These are phyloP conservation scores for Ondatra zibethicus DNA, from an alignment of 2,113 vertebrate genomes.

Conservation along the genomic window DNA sequence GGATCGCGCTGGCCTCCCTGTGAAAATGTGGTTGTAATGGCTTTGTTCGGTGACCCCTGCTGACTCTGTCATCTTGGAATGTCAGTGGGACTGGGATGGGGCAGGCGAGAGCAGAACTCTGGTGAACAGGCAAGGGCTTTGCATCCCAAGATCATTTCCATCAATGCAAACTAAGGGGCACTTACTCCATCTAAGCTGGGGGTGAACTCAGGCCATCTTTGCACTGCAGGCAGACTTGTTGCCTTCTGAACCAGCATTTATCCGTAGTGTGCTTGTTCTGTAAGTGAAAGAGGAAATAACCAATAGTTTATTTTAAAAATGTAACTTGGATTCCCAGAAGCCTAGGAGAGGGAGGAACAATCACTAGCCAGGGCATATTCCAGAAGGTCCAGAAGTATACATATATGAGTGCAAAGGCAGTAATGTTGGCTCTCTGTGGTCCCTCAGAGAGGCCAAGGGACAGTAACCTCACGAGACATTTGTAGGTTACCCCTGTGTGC, in stretches of 20 bases:
- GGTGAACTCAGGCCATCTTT: background rate
- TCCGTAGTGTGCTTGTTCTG: background rate
- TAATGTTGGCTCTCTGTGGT: background rate
- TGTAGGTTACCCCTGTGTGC: background rate
- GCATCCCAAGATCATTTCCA: background rate
- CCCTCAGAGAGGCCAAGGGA: background rate
- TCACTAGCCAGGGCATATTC: conserved; percentile 26
- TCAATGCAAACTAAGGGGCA: background rate
- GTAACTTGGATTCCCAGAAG: conserved; percentile 14
- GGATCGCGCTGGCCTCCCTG: background rate
- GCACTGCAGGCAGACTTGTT: background rate
- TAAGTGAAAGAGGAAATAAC: conserved; percentile 13
- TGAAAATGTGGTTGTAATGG: background rate
- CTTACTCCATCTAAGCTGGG: background rate
- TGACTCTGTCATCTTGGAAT: background rate
- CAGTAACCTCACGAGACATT: background rate
- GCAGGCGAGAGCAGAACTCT: background rate
- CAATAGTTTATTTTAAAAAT: conserved; percentile 44
- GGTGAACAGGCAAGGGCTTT: background rate
- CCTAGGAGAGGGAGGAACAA: background rate
- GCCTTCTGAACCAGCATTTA: background rate
- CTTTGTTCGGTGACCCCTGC: background rate
- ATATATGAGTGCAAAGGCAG: background rate
- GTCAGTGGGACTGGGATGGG: background rate
- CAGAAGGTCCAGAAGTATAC: conserved; percentile 1